Base-by-base conservation (phyloP, 2,888 invertebrate genomes). In the Monoplex corrugatus region DNA sequence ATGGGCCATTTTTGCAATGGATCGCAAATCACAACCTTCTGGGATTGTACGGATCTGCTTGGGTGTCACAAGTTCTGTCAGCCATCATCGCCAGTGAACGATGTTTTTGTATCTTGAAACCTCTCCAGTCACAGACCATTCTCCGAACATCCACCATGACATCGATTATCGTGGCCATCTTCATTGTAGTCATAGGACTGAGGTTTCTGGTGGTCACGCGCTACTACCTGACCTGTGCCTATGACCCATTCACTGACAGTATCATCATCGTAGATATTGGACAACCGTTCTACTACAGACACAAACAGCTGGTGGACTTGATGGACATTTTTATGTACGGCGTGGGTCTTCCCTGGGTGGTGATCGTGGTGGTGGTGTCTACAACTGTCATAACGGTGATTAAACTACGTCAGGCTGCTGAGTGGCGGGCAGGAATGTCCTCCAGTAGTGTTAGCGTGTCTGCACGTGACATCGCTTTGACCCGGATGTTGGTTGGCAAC, bases 11-110 rank as follows among this genome's bases (percentile, higher is more conserved):
- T 23, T 43, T 80, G 78, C 40, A 3, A 8, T 80, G 78, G 78
- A 80, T 43, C 28, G 10, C 78, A 40, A 80, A 80, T 43, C 78
- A 80, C 43, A 28, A 80, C 43, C 78, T 80, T 10, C 78, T 80
- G 8, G 78, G 78, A 0, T 80, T 80, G 40, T 80, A 80, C 78
- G 28, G 78, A 3, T 23, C 43, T 8, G 43, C 78, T 43, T 28
- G 28, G 0, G 78, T 80, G 28, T 80, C 78, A 23, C 78, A 80
- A 2, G 6, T 80, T 28, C 78, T 80, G 28, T 80, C 78, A 16
- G 78, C 78, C 19, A 23, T 80, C 78, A 80, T 80, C 43, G 78
- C 78, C 78, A 80, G 78, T 28, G 78, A 80, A 28, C 16, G 78
- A 43, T 80, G 78, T 43, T 80, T 80, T 43, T 80, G 78, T 28